phyloP scores from a whole-genome alignment of 53 echinoderm and acorn worm genomes.

The Echinometra lucunter region DNA sequence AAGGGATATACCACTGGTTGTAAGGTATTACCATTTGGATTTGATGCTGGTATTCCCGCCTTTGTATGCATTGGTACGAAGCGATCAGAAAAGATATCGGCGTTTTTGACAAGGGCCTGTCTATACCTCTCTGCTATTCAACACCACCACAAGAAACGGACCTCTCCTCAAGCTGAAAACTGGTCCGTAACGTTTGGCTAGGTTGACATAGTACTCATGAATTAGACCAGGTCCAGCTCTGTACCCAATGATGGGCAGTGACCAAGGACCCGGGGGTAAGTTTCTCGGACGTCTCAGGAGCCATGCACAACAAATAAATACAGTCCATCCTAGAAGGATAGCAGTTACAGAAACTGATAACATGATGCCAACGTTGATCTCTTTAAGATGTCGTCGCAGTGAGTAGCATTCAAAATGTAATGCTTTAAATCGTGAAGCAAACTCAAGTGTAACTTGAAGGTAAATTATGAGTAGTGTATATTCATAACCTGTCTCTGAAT shows the following conservation, averaged over 20 bases:
- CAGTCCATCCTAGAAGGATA: slow-evolving; percentile 12
- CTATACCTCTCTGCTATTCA: slow-evolving; percentile 48
- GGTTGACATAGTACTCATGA: slow-evolving; percentile 1
- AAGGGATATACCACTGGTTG: too few relatives aligned
- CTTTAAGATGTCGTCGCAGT: too few relatives aligned
- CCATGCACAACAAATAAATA: slow-evolving; percentile 7
- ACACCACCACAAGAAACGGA: slow-evolving; percentile 46
- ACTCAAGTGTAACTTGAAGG: background rate
- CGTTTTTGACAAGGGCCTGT: slow-evolving; percentile 67
- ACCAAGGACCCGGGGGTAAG: slow-evolving; percentile 57
- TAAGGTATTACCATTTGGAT: background rate
- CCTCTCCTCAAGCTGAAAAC: slow-evolving; percentile 57
- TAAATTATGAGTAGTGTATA: background rate
- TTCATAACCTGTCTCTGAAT: too few relatives aligned
- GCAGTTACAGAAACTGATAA: background rate
- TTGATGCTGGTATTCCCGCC: background rate
- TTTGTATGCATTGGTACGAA: background rate
- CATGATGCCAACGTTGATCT: background rate
- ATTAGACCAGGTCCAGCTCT: slow-evolving; percentile 24
- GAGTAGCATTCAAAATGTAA: background rate
- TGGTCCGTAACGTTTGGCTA: slow-evolving; percentile 61
- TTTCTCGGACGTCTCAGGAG: background rate
- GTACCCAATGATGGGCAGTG: slow-evolving; percentile 38
- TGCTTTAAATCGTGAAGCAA: too few relatives aligned
- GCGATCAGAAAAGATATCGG: slow-evolving; percentile 62